Evolutionary conservation across 1,140 invertebrate genomes (phyloP), one percentile per base, ranked within the genome.

Genomic region (Hyposmocoma kahamanoa): DNA sequence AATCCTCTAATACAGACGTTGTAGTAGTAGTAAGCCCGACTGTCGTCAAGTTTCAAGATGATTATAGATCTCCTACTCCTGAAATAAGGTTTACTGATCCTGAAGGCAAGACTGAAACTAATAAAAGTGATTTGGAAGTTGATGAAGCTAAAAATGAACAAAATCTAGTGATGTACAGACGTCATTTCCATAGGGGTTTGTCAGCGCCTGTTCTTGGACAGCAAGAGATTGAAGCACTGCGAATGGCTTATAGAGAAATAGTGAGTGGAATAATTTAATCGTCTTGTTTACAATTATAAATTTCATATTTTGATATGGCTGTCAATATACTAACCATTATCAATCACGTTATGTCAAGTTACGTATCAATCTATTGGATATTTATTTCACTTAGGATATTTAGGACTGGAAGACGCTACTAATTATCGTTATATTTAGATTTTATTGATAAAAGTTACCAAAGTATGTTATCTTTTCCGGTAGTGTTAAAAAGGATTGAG

Each of bases 21-120:
- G 38, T 17, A n/a, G 15, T 41, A 56, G 13, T 62, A 30, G 51
- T 48, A 11, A 56, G 50, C 50, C 58, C 60, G 4, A 41, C 30
- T 9, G 13, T 42, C 3, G 20, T 43, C 24, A 44, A n/a, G 15
- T 36, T 36, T 41, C 26, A 30, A 18, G 9, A 19, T 21, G 59
- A 50, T 21, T 34, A 57, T 19, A 55, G 67, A 18, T 56, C 72
- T 19, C 18, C 50, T 3, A 79, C 72, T 19, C 75, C 77, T 28
- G 70, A 72, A 48, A 58, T 84, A 0, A 80, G 65, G 47, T 36
- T 36, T 8, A 2, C 32, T 13, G 32, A 36, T 36, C n/a, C n/a
- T n/a, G 28, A 30, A 30, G 32, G 18, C 18, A 36, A 30, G 32
- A 36, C n/a, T n/a, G 18, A 36, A 13, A n/a, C 30, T 9, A 9